Percentiles rank a stretch among this genome's conserved stretches.
Evolutionary conservation across 2,113 vertebrate genomes (phyloP).

Genomic region (Etia nguti): DNA sequence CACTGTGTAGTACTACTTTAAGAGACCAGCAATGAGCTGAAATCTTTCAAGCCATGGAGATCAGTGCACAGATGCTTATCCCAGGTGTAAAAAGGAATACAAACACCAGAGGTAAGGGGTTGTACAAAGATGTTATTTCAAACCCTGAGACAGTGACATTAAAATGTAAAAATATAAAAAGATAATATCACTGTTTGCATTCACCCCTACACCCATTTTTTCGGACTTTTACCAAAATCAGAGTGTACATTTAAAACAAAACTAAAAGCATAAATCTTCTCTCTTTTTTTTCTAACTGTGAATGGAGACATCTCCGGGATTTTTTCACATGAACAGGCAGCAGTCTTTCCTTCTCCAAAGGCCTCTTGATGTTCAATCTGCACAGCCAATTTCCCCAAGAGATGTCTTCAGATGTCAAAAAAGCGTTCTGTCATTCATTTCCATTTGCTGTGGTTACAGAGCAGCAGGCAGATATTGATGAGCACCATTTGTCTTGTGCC

Average conservation of each 20-base stretch:
- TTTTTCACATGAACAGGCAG: neutral
- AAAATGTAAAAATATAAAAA: neutral
- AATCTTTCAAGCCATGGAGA: neutral
- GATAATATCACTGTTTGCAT: neutral
- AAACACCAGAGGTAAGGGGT: neutral
- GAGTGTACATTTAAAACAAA: neutral
- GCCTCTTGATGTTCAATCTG: neutral
- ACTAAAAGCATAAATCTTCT: neutral
- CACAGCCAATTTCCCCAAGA: neutral
- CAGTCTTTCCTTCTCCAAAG: neutral
- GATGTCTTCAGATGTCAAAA: conserved; percentile 34
- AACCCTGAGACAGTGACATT: neutral
- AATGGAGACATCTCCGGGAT: neutral
- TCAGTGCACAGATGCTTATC: neutral
- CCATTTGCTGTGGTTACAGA: conserved; percentile 34
- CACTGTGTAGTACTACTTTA: neutral
- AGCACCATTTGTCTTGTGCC: conserved; percentile 35
- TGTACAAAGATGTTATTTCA: neutral
- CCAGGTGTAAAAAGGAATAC: neutral
- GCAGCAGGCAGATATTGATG: conserved; percentile 42
- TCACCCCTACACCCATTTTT: neutral
- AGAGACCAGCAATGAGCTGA: neutral
- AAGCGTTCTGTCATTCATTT: conserved; percentile 31
- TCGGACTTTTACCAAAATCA: neutral
- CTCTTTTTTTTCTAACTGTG: neutral